Evolutionary conservation across 1,140 invertebrate species (phyloP), one percentile per base, ranked within the genome.

Genomic region (Drosophila ambigua): DNA sequence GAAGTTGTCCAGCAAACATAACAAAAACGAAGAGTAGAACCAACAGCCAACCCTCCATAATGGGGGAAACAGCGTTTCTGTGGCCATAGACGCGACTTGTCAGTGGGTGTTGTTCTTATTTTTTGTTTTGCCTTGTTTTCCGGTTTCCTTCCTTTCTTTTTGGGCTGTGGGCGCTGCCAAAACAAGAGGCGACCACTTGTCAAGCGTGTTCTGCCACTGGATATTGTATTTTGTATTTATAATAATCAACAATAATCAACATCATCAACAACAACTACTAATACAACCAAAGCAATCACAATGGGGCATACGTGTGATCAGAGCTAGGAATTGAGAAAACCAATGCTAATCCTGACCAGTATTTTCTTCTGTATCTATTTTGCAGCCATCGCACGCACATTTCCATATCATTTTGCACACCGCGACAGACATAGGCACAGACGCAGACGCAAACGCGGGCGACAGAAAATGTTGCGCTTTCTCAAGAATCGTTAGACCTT

Each of bases 391-490:
- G 48, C 49, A 68, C 57, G 52, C 77, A 62, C 52, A 44, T 64
- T 72, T 55, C 43, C 63, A 88, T 72, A 62, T 81, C 75, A 71
- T 80, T 87, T 84, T 82, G 74, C 82, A 87, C 74, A 59, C 41
- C 49, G 23, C 23, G 23, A 24, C 2, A 3, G 54, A 58, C 51
- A 53, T 50, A 49, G 74, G 49, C 66, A 60, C 54, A 52, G 46
- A 67, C 63, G 49, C 35, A 49, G 73, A 44, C 59, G 55, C 16
- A 16, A 16, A 67, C 63, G 53, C 39, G 72, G 53, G 71, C 61
- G 71, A 48, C 52, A 41, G 44, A 79, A 87, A 88, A 87, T 87
- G 83, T 66, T 83, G 67, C 83, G 83, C 52, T 87, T 87, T 65
- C 83, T 87, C 53, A 88, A 87, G 64, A 87, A 83, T 51, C 83